A percentile compares a stretch with the other conserved stretches of the same genome.
Evolutionary conservation across 2,888 invertebrate genomes (phyloP).

Genomic region (Nemotelus nigrinus): DNA sequence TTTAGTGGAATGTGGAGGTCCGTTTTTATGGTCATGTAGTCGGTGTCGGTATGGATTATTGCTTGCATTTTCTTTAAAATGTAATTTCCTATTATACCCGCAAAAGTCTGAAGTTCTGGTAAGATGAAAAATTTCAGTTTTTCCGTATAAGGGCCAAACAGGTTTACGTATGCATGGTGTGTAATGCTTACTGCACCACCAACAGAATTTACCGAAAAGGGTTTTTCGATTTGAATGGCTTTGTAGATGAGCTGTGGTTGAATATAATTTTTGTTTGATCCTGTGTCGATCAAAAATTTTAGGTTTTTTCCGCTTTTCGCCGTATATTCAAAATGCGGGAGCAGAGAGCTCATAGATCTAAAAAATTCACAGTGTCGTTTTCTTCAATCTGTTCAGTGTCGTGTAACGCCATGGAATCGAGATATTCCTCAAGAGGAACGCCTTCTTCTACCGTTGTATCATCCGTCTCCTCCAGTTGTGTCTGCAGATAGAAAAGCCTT

Average conservation of each 20-base stretch:
- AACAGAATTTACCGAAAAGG: constrained; percentile 1
- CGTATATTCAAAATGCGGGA: constrained; percentile 40
- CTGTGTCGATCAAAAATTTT: constrained; percentile 44
- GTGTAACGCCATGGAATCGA: background rate
- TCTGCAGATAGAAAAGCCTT: too few relatives aligned
- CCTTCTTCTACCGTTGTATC: fast-evolving
- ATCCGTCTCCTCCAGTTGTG: too few relatives aligned
- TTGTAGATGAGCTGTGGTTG: constrained; percentile 20
- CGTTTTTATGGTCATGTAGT: too few relatives aligned
- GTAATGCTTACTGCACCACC: constrained; percentile 15
- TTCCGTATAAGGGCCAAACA: too few relatives aligned
- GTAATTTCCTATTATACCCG: too few relatives aligned
- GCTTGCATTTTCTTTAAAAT: too few relatives aligned
- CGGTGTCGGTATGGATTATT: too few relatives aligned
- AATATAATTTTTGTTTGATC: constrained; percentile 44
- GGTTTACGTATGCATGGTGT: constrained; percentile 26
- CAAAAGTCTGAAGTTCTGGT: too few relatives aligned
- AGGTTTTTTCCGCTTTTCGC: constrained; percentile 39
- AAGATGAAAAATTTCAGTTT: too few relatives aligned
- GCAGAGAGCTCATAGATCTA: constrained; percentile 45
- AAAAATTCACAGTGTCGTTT: constrained; percentile 41
- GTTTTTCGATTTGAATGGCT: constrained; percentile 33
- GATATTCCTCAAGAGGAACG: background rate
- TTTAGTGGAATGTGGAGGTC: too few relatives aligned
- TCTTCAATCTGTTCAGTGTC: background rate